Percentiles rank a stretch among this genome's conserved stretches.
phyloP scores from a whole-genome alignment of 1,140 invertebrate genomes.

The Drosophila teissieri region DNA sequence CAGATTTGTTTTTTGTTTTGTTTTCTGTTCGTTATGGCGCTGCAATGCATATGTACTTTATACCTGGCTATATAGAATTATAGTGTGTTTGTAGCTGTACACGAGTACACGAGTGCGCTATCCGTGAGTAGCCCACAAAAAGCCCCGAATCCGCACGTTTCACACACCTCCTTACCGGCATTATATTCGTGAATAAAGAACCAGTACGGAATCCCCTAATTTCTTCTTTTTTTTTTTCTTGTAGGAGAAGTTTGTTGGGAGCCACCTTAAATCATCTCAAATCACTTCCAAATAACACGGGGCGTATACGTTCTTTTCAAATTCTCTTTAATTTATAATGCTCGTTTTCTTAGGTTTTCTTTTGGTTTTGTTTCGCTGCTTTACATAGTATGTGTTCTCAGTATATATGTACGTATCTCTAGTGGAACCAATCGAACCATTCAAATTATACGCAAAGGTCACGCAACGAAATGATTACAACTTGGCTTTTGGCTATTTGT shows the following conservation, averaged over 20 bases:
- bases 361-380: slow-evolving; percentile 39
- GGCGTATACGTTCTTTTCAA: slow-evolving; percentile 27
- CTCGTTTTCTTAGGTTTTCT: slow-evolving; percentile 22
- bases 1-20: not conserved
- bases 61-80: slow-evolving; percentile 19
- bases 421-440: slow-evolving; percentile 54
- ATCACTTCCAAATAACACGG: too few relatives aligned
- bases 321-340: slow-evolving; percentile 57
- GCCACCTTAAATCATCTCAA: too few relatives aligned
- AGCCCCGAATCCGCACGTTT: slow-evolving; percentile 7
- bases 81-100: slow-evolving; percentile 29
- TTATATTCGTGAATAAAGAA: slow-evolving; percentile 51
- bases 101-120: slow-evolving; percentile 3
- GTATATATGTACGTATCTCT: slow-evolving; percentile 49
- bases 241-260: not conserved
- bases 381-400: slow-evolving; percentile 52
- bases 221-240: not conserved
- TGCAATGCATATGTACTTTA: slow-evolving; percentile 21
- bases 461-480: slow-evolving; percentile 54
- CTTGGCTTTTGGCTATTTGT: slow-evolving; percentile 39
- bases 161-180: slow-evolving; percentile 17
- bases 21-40: slow-evolving; percentile 39
- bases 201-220: not conserved
- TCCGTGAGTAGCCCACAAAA: slow-evolving; percentile 5
- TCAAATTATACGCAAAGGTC: slow-evolving; percentile 48